Evolutionary conservation across 2,888 invertebrate species (phyloP).

Genomic region (Hipparchia sbordonii): DNA sequence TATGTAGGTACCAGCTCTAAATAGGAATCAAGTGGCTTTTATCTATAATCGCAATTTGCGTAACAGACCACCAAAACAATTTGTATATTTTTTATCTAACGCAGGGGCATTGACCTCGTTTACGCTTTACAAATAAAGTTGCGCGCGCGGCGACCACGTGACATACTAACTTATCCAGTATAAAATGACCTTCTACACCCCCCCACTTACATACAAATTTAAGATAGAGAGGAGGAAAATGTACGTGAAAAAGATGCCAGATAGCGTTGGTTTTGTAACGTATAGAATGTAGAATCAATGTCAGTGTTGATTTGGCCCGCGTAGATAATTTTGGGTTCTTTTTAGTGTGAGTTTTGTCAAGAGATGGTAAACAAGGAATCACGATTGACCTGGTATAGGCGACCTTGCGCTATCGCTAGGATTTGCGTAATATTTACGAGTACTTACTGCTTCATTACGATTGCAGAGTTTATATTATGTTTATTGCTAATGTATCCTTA

Average conservation of each 20-base stretch:
- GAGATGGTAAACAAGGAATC: slow-evolving; percentile 20
- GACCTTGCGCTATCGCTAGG: slow-evolving; percentile 21
- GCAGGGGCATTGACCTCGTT: slow-evolving; percentile 81
- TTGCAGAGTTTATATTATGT: not conserved
- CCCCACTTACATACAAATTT: slow-evolving; percentile 25
- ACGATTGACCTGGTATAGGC: slow-evolving; percentile 11
- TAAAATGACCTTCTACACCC: slow-evolving; percentile 45
- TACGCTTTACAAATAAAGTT: slow-evolving; percentile 78
- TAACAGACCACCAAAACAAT: slow-evolving; percentile 76
- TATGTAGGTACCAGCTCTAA: slow-evolving; percentile 1
- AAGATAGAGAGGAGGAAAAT: slow-evolving; percentile 20
- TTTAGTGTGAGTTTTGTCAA: slow-evolving; percentile 33
- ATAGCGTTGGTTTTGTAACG: slow-evolving; percentile 53
- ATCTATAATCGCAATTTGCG: slow-evolving; percentile 57
- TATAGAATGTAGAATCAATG: slow-evolving; percentile 76
- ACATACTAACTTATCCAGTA: slow-evolving; percentile 66
- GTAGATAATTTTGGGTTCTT: slow-evolving; percentile 59
- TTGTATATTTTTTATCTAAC: slow-evolving; percentile 79
- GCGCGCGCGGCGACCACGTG: slow-evolving; percentile 79
- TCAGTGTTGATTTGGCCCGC: slow-evolving; percentile 61
- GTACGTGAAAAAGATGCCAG: slow-evolving; percentile 33
- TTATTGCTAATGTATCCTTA: not conserved
- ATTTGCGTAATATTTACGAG: slow-evolving; percentile 20
- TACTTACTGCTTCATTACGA: not conserved
- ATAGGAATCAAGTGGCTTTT: slow-evolving; percentile 39